phyloP scores from a whole-genome alignment of 2,797 vertebrate genomes.

The Melanotaenia boesemani region DNA sequence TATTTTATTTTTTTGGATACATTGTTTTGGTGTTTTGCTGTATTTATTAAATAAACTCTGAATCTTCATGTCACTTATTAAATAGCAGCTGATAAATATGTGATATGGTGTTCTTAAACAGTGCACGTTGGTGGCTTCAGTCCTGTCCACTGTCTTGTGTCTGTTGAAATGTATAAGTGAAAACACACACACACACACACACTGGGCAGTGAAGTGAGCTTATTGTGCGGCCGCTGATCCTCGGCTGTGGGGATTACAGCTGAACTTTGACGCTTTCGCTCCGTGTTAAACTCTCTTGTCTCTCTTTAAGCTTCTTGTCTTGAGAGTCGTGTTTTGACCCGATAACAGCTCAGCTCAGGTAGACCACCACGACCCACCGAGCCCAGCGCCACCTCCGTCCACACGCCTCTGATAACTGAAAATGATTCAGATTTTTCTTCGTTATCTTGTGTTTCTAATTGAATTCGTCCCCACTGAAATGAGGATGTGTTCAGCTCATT shows the following conservation, averaged over 20 bases:
- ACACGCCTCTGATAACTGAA: neutral
- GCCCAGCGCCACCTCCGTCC: neutral
- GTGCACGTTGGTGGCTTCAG: neutral
- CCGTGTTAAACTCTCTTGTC: conserved; percentile 74
- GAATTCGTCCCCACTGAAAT: neutral
- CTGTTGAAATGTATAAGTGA: too few species aligned
- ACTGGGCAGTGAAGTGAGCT: neutral
- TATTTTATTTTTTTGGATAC: too few species aligned
- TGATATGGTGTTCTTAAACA: neutral
- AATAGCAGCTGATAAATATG: neutral
- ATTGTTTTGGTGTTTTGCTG: too few species aligned
- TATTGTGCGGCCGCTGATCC: conserved; percentile 48
- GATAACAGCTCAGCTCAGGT: conserved; percentile 62
- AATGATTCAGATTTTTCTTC: too few species aligned
- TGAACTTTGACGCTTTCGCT: conserved; percentile 78
- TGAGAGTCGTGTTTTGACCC: conserved; percentile 67
- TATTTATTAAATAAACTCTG: too few species aligned
- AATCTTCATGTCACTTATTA: neutral
- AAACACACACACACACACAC: neutral
- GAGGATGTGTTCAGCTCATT: neutral
- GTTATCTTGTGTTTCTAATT: neutral
- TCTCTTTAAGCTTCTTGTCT: conserved; percentile 79
- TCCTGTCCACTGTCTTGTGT: too few species aligned
- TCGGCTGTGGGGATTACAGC: conserved; percentile 69
- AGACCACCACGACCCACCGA: neutral